phyloP scores from a whole-genome alignment of 2,888 invertebrate species.

The Drymonia ruficornis region DNA sequence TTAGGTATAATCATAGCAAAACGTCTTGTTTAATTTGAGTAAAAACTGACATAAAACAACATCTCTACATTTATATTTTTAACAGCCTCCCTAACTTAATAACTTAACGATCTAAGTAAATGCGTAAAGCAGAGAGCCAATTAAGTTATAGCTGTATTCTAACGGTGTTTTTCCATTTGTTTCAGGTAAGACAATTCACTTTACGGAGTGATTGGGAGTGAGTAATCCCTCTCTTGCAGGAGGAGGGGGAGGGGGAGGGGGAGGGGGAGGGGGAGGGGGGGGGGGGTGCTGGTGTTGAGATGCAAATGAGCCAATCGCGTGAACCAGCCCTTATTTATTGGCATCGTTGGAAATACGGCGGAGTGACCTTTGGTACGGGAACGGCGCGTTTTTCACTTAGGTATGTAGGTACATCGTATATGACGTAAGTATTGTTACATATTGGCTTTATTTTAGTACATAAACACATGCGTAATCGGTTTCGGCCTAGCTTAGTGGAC shows the following conservation, averaged over 20 bases:
- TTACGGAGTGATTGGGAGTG: constrained; percentile 24
- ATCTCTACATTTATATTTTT: too few species aligned
- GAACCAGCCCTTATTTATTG: constrained; percentile 25
- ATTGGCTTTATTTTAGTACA: too few species aligned
- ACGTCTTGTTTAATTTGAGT: too few species aligned
- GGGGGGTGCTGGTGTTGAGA: constrained; percentile 5
- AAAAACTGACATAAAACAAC: too few species aligned
- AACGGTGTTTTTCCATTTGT: constrained; percentile 26
- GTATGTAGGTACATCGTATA: too few species aligned
- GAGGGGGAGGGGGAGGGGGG: neutral
- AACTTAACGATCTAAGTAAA: constrained; percentile 12
- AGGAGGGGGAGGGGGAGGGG: neutral
- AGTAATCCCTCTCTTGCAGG: constrained; percentile 14
- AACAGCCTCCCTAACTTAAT: too few species aligned
- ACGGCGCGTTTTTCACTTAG: constrained; percentile 1
- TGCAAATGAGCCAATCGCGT: constrained; percentile 26
- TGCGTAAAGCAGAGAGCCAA: constrained; percentile 17
- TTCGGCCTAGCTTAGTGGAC: too few species aligned
- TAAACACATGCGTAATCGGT: too few species aligned
- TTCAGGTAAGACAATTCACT: constrained; percentile 28
- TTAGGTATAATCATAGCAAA: too few species aligned
- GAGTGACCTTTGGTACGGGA: neutral
- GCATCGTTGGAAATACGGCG: constrained; percentile 17
- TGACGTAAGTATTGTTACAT: too few species aligned
- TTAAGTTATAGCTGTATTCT: constrained; percentile 32